A percentile compares a stretch with the other conserved stretches of the same genome.
Conservation (phyloP, 2,888 invertebrate species). For the Stenotaenia linearis region DNA sequence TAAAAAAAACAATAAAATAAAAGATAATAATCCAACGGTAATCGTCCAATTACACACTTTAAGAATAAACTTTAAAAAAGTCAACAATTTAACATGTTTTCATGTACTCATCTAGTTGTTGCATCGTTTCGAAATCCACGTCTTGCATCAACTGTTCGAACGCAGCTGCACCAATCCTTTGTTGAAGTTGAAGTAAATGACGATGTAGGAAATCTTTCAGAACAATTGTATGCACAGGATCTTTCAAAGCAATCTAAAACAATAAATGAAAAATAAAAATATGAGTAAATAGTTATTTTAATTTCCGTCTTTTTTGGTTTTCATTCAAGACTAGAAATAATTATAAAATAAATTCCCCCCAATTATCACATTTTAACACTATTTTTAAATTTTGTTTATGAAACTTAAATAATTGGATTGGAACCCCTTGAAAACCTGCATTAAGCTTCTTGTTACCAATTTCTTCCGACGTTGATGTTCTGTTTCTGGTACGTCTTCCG, state of each 20-base stretch:
- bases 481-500: conserved; percentile 19
- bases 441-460: conserved; percentile 27
- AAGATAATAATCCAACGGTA: not conserved
- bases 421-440: not conserved
- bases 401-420: too few relatives aligned
- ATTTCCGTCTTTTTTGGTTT: too few relatives aligned
- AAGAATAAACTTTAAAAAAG: not conserved
- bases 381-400: too few relatives aligned
- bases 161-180: conserved; percentile 66
- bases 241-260: conserved; percentile 56
- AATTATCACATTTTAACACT: too few relatives aligned
- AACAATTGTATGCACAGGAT: conserved; percentile 74
- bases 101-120: conserved; percentile 53
- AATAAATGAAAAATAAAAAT: conserved; percentile 48
- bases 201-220: conserved; percentile 51
- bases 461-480: conserved; percentile 28
- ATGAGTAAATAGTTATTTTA: conserved; percentile 51
- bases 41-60: not conserved
- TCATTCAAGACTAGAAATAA: too few relatives aligned
- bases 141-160: conserved; percentile 69
- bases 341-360: too few relatives aligned
- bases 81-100: conserved; percentile 43
- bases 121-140: conserved; percentile 65
- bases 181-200: conserved; percentile 64
- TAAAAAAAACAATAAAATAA: too few relatives aligned